Evolutionary conservation across 1,140 invertebrate genomes (phyloP).

Genomic region (Lepidurus couesii): DNA sequence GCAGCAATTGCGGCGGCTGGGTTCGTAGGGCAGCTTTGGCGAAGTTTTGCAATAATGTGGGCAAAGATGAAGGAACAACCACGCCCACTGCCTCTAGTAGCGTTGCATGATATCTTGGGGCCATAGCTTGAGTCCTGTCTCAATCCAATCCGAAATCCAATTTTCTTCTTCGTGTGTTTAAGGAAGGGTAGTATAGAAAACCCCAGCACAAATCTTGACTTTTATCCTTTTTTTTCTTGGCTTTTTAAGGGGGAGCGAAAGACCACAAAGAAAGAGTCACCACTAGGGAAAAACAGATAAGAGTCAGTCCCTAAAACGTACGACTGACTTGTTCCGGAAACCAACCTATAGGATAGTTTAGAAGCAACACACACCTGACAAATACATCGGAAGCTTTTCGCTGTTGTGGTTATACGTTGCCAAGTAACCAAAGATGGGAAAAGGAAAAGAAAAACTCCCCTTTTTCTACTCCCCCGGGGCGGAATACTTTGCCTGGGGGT

Average conservation of each 20-base stretch:
- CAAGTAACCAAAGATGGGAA: neutral
- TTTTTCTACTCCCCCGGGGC: neutral
- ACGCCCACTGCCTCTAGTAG: neutral
- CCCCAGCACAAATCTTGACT: neutral
- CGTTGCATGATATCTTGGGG: neutral
- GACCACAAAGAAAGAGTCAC: too few species aligned
- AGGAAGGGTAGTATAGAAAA: neutral
- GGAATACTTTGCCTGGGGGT: neutral
- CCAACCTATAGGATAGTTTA: neutral
- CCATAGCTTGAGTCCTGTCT: neutral
- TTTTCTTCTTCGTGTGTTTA: neutral
- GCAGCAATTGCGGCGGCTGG: constrained; percentile 14
- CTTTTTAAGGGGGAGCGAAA: too few species aligned
- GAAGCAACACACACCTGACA: neutral
- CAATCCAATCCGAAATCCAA: constrained; percentile 1
- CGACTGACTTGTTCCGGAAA: too few species aligned
- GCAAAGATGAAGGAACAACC: constrained; percentile 16
- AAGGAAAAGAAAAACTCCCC: neutral
- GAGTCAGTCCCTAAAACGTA: too few species aligned
- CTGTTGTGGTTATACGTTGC: constrained; percentile 13
- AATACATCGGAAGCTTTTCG: neutral
- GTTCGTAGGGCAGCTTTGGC: constrained; percentile 27
- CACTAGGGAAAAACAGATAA: too few species aligned
- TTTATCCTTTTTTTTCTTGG: neutral
- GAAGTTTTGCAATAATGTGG: constrained; percentile 26